phyloP scores from a whole-genome alignment of 2,797 vertebrate species.

The Buceros bicornis region DNA sequence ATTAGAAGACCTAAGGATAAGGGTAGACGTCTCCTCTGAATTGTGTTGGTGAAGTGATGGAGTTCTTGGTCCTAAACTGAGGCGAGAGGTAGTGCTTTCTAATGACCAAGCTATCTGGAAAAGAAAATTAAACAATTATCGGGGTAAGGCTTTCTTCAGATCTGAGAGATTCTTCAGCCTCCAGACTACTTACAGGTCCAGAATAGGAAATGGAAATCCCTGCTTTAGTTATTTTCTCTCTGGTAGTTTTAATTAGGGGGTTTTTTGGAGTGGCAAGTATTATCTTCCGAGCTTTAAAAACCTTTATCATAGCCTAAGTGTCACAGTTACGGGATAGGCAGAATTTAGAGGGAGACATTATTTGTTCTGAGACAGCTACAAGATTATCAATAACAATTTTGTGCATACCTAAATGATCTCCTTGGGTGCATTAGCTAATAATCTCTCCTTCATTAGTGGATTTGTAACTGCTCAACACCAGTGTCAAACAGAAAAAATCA shows the following conservation, averaged over 20 bases:
- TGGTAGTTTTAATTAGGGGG: not conserved
- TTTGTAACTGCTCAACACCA: not conserved
- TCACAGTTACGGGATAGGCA: not conserved
- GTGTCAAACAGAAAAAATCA: not conserved
- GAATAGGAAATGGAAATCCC: not conserved
- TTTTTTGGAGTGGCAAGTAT: not conserved
- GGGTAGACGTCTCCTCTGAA: constrained; percentile 21
- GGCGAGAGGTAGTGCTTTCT: not conserved
- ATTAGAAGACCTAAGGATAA: not conserved
- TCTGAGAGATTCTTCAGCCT: not conserved
- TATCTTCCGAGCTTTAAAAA: not conserved
- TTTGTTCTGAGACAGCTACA: not conserved
- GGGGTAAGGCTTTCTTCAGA: not conserved
- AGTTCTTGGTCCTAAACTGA: not conserved
- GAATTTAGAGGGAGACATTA: not conserved
- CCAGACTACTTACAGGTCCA: not conserved
- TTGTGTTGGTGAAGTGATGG: not conserved
- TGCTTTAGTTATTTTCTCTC: not conserved
- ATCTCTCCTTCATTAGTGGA: not conserved
- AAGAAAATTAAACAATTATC: not conserved
- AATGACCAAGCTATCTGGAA: not conserved
- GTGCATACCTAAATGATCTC: not conserved
- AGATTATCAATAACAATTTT: not conserved
- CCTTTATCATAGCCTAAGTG: not conserved
- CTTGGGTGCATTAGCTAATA: not conserved